Base-by-base conservation (phyloP, 2,113 vertebrate species). In the Cebidichthys violaceus region DNA sequence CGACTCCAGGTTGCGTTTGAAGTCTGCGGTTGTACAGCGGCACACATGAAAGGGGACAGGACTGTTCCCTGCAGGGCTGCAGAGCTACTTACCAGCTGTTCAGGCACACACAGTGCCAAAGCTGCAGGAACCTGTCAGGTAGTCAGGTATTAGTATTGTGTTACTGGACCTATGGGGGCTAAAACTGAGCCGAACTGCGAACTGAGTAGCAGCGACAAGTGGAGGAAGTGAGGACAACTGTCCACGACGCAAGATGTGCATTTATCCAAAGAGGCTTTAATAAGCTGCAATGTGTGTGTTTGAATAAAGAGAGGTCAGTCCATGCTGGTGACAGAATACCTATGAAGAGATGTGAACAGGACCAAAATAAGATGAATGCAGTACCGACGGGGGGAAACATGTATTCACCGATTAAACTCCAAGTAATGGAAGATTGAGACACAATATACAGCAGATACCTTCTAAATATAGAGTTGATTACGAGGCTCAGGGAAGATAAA, bases 31-130 rank as follows among this genome's bases (percentile, higher is more conserved):
- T 57, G 75, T 70, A 37, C 77, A 67, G 65, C 22, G 15, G 15
- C 20, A 31, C 74, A 85, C 88, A 89, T 86, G 70, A 91, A 87
- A 89, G 75, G 62, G 83, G 82, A 83, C 84, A 61, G 73, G 61
- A 50, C 22, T 22, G 39, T n/a, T 89, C 75, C 77, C 81, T 27
- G 54, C 24, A 71, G 85, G 61, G 50, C 64, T 75, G 76, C 84
- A 75, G 72, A 83, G 64, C 73, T 74, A 64, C 79, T 71, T 62
- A 77, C 69, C 76, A 83, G 81, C 66, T 91, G 79, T 67, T 82
- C 78, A 67, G 45, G 31, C 74, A 65, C 70, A 79, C 75, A 70
- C n/a, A n/a, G 33, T 27, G 43, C 43, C 77, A 33, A 24, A 39
- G 45, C 57, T 77, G 76, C 35, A 82, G 33, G 70, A 57, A 41